phyloP scores from a whole-genome alignment of 1,140 invertebrate genomes.

The Eupeodes corollae region DNA sequence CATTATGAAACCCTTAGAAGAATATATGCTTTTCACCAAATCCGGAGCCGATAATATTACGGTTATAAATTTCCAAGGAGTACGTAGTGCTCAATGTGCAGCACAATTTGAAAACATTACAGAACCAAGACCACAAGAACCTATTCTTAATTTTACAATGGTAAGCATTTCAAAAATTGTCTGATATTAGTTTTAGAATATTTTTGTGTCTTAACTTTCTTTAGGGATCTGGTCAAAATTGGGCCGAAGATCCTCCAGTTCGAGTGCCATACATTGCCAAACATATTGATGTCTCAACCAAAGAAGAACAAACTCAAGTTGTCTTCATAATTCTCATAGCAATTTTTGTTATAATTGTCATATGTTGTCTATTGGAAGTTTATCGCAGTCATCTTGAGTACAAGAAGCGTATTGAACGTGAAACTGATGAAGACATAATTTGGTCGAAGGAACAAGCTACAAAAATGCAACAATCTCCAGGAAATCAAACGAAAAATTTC shows the following conservation, averaged over 20 bases:
- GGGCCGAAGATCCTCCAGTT: constrained; percentile 69
- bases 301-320: constrained; percentile 65
- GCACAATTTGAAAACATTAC: constrained; percentile 53
- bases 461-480: constrained; percentile 45
- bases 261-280: constrained; percentile 59
- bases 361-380: constrained; percentile 51
- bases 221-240: constrained; percentile 59
- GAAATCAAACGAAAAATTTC: constrained; percentile 5
- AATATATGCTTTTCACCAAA: constrained; percentile 78
- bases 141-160: constrained; percentile 53
- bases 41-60: constrained; percentile 67
- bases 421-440: constrained; percentile 56
- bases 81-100: constrained; percentile 68
- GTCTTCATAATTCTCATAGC: constrained; percentile 58
- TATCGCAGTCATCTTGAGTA: constrained; percentile 53
- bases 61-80: constrained; percentile 69
- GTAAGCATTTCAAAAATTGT: constrained; percentile 35
- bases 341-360: constrained; percentile 53
- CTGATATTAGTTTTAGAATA: not conserved
- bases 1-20: constrained; percentile 72
- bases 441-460: constrained; percentile 53
- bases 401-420: constrained; percentile 51
- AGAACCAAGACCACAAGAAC: constrained; percentile 47
- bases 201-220: not conserved
- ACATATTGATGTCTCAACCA: constrained; percentile 55